Base-by-base conservation (phyloP, 2,888 invertebrate genomes). In the Bruchidius siliquastri region DNA sequence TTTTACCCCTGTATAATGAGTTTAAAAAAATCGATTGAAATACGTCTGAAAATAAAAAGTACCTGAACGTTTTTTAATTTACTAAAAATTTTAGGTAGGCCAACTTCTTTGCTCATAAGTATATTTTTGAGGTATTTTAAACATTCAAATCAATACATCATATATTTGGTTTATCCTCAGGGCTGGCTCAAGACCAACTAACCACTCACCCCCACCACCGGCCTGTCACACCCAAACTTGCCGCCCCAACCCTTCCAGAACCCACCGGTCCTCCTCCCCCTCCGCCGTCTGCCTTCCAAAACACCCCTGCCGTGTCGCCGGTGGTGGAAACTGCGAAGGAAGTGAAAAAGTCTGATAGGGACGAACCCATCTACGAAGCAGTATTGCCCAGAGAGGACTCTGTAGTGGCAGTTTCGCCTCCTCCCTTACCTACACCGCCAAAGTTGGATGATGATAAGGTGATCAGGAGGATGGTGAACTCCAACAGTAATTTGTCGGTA, bases 321-420 rank as follows among this genome's bases (percentile, higher is more conserved):
- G 75, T 74, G 22, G 73, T 75, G 20, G 76, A 76, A 20, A 74
- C 76, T 21, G 76, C 75, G 66, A 74, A 75, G 67, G 71, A 22
- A 71, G 77, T 76, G 70, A 76, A 70, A 73, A 75, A 81, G 78
- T 75, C 83, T 79, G 78, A 79, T 71, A 76, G 79, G 74, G 90
- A 90, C 75, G 93, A 94, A 85, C 96, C 95, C 0, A 96, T 96
- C 78, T 96, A 96, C 84, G 96, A 96, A 84, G 92, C 95, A 0
- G 94, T 96, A 6, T 89, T 94, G 77, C 94, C 94, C 0, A 88
- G 94, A 6, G 80, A 84, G 13, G 77, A 73, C 0, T 71, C 75
- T 0, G 73, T 77, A 20, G 85, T 83, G 21, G 84, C 84, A 74
- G 85, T 85, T 30, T 85, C 88, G 74, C 82, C 88, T 2, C 88